A percentile compares a stretch with the other conserved stretches of the same genome.
Conservation (phyloP, 2,888 invertebrate species). For the Leucophora obtusa region DNA sequence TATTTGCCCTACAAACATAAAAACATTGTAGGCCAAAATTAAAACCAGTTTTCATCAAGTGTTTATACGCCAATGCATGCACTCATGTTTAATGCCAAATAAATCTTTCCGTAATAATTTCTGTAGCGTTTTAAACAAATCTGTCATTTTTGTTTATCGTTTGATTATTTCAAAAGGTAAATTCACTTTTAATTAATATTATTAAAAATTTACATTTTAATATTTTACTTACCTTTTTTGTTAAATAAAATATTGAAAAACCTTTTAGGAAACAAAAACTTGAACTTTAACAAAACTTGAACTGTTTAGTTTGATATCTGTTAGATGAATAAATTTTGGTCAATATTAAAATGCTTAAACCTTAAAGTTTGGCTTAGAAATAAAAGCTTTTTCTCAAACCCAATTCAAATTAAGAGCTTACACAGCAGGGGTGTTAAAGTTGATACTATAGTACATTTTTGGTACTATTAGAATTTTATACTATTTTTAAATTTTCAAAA, state of each 20-base stretch:
- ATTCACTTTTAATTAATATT: background rate
- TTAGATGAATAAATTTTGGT: constrained; percentile 26
- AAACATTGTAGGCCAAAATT: constrained; percentile 25
- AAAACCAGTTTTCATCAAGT: constrained; percentile 37
- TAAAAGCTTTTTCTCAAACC: constrained; percentile 19
- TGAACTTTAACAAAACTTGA: constrained; percentile 15
- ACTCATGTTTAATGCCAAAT: background rate
- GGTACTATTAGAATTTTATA: too few species aligned
- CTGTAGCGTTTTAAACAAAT: background rate
- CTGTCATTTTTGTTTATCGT: background rate
- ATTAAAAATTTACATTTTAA: background rate
- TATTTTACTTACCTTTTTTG: constrained; percentile 23
- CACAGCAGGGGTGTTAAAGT: too few species aligned
- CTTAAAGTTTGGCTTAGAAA: constrained; percentile 1
- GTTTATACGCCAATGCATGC: background rate
- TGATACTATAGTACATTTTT: too few species aligned
- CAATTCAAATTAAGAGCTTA: background rate
- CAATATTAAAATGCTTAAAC: background rate
- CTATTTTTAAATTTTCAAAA: too few species aligned
- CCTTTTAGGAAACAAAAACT: background rate
- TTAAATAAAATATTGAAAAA: background rate
- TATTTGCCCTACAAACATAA: constrained; percentile 28
- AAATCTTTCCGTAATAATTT: constrained; percentile 13
- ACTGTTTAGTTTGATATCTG: constrained; percentile 35
- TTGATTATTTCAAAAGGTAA: background rate